A percentile compares a stretch with the other conserved stretches of the same genome.
phyloP scores from a whole-genome alignment of 2,888 invertebrate genomes.

The Gymnocheta viridis region DNA sequence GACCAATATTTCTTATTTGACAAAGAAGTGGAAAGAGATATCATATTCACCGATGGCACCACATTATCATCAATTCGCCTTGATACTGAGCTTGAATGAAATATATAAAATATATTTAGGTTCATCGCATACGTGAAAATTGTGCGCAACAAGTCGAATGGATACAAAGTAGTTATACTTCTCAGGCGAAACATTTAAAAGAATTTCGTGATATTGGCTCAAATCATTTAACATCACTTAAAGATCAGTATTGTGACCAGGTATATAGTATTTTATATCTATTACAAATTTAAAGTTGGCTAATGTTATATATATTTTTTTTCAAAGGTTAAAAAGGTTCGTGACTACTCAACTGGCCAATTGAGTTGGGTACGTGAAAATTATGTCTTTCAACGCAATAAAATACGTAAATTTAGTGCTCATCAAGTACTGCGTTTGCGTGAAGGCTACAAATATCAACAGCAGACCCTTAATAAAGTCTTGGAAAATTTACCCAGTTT shows the following conservation, averaged over 20 bases:
- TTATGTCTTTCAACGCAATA: constrained; percentile 96
- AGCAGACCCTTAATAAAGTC: constrained; percentile 96
- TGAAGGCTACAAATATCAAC: constrained; percentile 97
- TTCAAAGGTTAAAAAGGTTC: constrained; percentile 92
- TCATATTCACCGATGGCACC: no score
- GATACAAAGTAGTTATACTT: constrained; percentile 95
- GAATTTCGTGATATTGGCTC: constrained; percentile 96
- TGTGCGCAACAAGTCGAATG: constrained; percentile 96
- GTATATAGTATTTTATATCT: no score
- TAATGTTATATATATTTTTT: not conserved
- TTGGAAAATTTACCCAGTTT: constrained; percentile 94
- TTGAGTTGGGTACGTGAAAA: constrained; percentile 97
- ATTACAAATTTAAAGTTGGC: no score
- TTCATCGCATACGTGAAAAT: constrained; percentile 95
- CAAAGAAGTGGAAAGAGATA: no score
- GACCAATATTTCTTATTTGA: no score
- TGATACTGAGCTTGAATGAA: not conserved
- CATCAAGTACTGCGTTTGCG: constrained; percentile 94
- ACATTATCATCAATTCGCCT: no score
- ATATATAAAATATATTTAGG: constrained; percentile 82
- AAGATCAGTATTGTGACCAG: constrained; percentile 97
- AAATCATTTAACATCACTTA: constrained; percentile 91
- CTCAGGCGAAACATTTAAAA: constrained; percentile 92
- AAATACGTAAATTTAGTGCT: constrained; percentile 96
- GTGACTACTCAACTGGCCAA: constrained; percentile 95